phyloP scores from a whole-genome alignment of 2,888 invertebrate species.

The Machimus rusticus region DNA sequence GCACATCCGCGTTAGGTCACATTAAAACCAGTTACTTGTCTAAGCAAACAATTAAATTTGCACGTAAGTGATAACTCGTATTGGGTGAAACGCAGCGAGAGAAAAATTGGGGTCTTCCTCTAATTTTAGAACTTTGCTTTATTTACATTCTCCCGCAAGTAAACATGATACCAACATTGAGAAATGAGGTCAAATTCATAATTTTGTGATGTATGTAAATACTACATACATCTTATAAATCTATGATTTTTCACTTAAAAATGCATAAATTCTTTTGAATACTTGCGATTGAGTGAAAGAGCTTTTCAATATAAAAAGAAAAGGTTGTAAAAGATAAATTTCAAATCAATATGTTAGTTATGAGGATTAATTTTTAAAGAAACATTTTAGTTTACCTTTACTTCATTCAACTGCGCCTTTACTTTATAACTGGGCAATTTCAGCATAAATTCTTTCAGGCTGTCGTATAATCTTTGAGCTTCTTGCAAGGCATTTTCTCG shows the following conservation, averaged over 20 bases:
- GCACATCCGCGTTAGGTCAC: not conserved
- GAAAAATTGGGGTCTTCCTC: not conserved
- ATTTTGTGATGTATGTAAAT: not conserved
- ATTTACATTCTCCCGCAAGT: not conserved
- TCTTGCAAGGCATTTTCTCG: conserved; percentile 58
- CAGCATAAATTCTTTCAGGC: conserved; percentile 59
- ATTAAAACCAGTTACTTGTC: not conserved
- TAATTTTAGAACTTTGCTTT: not conserved
- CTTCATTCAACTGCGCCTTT: conserved; percentile 58
- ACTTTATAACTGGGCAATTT: conserved; percentile 60
- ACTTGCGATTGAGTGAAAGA: too few relatives aligned
- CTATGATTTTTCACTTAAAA: not conserved
- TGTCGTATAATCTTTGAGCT: conserved; percentile 57
- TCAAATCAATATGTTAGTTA: too few relatives aligned
- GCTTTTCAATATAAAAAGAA: too few relatives aligned
- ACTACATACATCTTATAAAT: too few relatives aligned
- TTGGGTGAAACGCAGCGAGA: not conserved
- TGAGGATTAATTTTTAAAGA: too few relatives aligned
- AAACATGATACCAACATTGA: not conserved
- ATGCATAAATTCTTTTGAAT: not conserved
- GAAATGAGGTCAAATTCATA: not conserved
- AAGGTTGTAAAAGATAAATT: too few relatives aligned
- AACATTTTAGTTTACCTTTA: conserved; percentile 53
- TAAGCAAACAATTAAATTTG: not conserved
- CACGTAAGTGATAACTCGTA: not conserved